Percentiles rank a stretch among this genome's conserved stretches.
Evolutionary conservation across 2,888 invertebrate genomes (phyloP).

Genomic region (Lepidonotus clava): DNA sequence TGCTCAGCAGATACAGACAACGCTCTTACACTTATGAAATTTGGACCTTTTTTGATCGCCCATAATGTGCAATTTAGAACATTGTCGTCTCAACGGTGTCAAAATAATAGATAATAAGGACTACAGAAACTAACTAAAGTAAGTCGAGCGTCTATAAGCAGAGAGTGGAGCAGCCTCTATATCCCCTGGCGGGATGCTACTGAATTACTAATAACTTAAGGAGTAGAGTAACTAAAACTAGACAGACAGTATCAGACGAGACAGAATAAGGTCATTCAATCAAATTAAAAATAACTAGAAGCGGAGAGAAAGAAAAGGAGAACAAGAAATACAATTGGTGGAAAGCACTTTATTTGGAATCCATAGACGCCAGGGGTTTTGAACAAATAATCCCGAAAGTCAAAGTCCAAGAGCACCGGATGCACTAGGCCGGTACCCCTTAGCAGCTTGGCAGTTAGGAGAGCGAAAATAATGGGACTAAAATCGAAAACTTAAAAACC

Average conservation of each 20-base stretch:
- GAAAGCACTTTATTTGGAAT: conserved; percentile 49
- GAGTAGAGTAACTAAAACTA: neutral
- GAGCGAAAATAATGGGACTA: conserved; percentile 48
- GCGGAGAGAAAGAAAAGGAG: conserved; percentile 2
- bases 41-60: neutral
- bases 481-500: conserved; percentile 47
- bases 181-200: neutral
- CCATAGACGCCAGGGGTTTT: conserved; percentile 48
- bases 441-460: conserved; percentile 36
- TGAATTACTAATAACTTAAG: neutral
- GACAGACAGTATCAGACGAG: neutral
- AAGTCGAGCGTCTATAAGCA: neutral
- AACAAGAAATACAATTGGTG: conserved; percentile 40
- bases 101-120: neutral
- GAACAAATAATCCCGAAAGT: conserved; percentile 48
- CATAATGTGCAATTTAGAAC: neutral
- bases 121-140: neutral
- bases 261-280: neutral
- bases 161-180: neutral
- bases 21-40: too few relatives aligned
- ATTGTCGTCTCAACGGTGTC: neutral
- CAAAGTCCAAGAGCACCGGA: conserved; percentile 39
- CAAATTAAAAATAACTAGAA: neutral
- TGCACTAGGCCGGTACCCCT: conserved; percentile 26
- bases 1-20: too few relatives aligned